Conservation (phyloP, 2,797 vertebrate genomes). For the Buphagus erythrorhynchus region DNA sequence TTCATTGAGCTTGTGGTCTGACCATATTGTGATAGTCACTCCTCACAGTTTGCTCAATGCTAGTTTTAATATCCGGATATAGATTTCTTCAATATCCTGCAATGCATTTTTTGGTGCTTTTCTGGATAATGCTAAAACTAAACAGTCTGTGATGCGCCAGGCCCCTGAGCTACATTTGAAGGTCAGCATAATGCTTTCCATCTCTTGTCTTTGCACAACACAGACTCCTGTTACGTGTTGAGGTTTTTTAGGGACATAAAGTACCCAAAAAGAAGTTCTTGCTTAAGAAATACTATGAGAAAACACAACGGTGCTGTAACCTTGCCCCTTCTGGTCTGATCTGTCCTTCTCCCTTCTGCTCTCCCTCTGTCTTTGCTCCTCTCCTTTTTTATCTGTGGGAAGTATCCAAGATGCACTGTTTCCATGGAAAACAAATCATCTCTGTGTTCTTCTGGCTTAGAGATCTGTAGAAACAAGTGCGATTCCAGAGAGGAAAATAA, state of each 20-base stretch:
- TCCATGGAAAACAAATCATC: neutral
- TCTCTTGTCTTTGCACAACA: neutral
- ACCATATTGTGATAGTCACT: neutral
- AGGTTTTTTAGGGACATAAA: conserved; percentile 1
- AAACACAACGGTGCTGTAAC: neutral
- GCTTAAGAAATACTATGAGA: neutral
- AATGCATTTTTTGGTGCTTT: conserved; percentile 17
- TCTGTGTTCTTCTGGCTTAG: neutral
- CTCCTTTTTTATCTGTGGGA: neutral
- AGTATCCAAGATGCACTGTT: neutral
- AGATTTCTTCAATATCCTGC: conserved; percentile 75
- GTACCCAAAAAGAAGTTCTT: neutral
- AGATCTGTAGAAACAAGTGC: neutral
- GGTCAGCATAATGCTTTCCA: conserved; percentile 41
- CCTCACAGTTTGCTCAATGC: neutral
- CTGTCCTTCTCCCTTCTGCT: neutral
- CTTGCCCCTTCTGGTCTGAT: neutral
- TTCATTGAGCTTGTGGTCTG: conserved; percentile 41
- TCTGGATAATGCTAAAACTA: conserved; percentile 26
- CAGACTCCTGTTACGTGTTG: neutral
- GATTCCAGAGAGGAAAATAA: neutral
- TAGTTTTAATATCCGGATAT: conserved; percentile 76
- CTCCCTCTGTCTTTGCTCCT: neutral
- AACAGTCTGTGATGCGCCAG: conserved; percentile 17
- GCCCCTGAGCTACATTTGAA: conserved; percentile 25